Conservation (phyloP, 2,113 vertebrate genomes). For the Lipotes vexillifer region DNA sequence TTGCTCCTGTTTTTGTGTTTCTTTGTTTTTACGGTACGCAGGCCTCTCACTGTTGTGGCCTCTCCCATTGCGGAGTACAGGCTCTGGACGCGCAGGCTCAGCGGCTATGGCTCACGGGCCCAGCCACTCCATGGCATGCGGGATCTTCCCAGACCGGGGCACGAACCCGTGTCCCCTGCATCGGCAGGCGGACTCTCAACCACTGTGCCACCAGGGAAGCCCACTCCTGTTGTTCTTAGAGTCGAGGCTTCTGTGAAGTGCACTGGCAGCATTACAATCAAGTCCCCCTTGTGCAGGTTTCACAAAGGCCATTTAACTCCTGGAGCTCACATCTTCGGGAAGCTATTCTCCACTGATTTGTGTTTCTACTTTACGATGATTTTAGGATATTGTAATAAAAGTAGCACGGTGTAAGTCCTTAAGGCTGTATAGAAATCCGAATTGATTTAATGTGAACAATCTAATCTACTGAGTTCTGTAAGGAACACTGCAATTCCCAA, state of each 20-base stretch:
- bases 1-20: neutral
- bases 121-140: accelerated
- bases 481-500: neutral
- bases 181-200: too few relatives aligned
- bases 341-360: neutral
- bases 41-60: too few relatives aligned
- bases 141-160: too few relatives aligned
- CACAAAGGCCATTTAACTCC: neutral
- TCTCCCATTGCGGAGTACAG: too few relatives aligned
- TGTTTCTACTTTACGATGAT: neutral
- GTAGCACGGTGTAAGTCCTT: neutral
- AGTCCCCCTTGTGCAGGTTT: neutral
- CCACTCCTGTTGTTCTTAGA: neutral
- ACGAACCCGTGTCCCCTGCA: too few relatives aligned
- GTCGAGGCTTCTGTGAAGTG: neutral
- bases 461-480: neutral
- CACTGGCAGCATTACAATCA: neutral
- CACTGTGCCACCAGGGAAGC: too few relatives aligned
- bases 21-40: too few relatives aligned
- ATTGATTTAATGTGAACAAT: neutral
- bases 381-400: conserved; percentile 51
- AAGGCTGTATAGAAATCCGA: neutral
- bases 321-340: neutral
- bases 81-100: too few relatives aligned
- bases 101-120: too few relatives aligned